A percentile compares a stretch with the other conserved stretches of the same genome.
These are phyloP conservation scores for Champsocephalus gunnari DNA, from an alignment of 2,797 vertebrate genomes.

Conservation along the genomic window DNA sequence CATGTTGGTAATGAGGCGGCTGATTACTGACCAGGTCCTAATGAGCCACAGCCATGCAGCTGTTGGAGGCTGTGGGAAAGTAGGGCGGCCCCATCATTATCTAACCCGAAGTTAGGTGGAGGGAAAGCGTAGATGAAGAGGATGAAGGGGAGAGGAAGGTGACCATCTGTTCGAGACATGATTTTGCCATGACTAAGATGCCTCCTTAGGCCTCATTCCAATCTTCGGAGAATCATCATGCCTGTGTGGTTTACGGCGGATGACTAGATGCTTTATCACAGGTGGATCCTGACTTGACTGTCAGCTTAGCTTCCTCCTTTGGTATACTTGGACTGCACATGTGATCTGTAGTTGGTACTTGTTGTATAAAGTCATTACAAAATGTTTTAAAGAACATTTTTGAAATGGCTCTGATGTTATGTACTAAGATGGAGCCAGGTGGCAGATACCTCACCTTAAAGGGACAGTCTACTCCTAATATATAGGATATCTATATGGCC, in stretches of 20 bases:
- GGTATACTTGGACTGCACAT: not conserved
- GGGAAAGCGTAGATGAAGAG: conserved; percentile 50
- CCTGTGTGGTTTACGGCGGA: conserved; percentile 33
- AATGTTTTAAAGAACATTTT: not conserved
- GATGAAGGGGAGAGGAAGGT: conserved; percentile 48
- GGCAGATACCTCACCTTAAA: not conserved
- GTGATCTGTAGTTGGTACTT: not conserved
- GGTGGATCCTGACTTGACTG: conserved; percentile 14
- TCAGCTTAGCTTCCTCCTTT: not conserved
- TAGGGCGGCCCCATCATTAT: conserved; percentile 72
- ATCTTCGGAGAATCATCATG: conserved; percentile 26
- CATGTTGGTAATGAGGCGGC: conserved; percentile 70
- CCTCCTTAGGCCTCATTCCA: conserved; percentile 43
- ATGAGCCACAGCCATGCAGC: conserved; percentile 77
- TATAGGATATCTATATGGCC: no score
- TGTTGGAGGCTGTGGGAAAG: conserved; percentile 82
- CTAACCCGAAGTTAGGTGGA: conserved; percentile 60
- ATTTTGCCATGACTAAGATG: conserved; percentile 41
- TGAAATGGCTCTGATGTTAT: not conserved
- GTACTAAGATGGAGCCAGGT: not conserved
- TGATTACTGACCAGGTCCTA: conserved; percentile 78
- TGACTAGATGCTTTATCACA: conserved; percentile 23
- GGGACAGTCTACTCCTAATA: no score
- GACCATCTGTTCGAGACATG: conserved; percentile 34
- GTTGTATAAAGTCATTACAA: not conserved